A percentile compares a stretch with the other conserved stretches of the same genome.
Evolutionary conservation across 1,140 invertebrate genomes (phyloP).

Genomic region (Saccostrea glomerata): DNA sequence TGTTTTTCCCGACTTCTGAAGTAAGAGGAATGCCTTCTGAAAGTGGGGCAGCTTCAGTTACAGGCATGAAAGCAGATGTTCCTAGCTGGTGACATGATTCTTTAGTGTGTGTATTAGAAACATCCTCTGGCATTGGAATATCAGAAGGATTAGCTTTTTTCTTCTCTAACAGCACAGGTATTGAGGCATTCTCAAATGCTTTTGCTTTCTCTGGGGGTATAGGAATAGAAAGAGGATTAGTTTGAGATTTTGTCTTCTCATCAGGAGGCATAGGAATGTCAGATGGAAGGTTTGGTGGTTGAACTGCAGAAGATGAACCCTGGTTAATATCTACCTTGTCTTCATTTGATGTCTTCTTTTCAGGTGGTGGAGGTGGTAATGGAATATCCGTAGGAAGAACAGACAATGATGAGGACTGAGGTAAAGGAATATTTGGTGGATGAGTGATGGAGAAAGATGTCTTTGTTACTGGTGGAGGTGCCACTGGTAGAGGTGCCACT

Average conservation of each 20-base stretch:
- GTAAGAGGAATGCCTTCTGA: conserved; percentile 6
- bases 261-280: conserved; percentile 9
- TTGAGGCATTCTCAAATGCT: too few species aligned
- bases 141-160: neutral
- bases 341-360: neutral
- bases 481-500: neutral
- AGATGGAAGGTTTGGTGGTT: neutral
- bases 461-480: neutral
- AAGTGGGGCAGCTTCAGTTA: neutral
- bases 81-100: neutral
- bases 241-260: neutral
- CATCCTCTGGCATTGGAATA: neutral
- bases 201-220: neutral
- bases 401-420: neutral
- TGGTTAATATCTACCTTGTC: neutral
- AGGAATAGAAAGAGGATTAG: neutral
- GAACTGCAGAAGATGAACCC: neutral
- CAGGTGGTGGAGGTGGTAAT: conserved; percentile 25
- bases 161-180: too few species aligned
- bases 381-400: conserved; percentile 19
- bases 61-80: neutral
- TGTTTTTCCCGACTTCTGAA: neutral
- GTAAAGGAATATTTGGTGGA: neutral
- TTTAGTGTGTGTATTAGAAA: neutral
- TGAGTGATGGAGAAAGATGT: neutral